A percentile compares a stretch with the other conserved stretches of the same genome.
Conservation (phyloP, 1,140 invertebrate species). For the Glomeris maerens region DNA sequence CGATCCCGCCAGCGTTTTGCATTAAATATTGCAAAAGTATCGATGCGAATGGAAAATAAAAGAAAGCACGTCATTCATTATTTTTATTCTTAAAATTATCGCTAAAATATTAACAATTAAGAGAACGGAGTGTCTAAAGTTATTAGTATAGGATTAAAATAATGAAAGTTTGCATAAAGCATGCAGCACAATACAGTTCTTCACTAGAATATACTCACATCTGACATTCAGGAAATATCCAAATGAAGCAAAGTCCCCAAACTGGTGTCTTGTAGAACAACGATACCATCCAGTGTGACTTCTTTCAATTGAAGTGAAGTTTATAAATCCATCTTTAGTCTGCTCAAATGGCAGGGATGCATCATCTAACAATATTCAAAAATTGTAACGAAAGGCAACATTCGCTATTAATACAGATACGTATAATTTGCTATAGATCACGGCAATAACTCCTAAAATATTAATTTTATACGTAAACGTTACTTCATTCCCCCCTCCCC, state of each 20-base stretch:
- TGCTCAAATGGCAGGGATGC: slow-evolving; percentile 43
- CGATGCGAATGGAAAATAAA: background rate
- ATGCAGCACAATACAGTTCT: too few species aligned
- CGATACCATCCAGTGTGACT: slow-evolving; percentile 78
- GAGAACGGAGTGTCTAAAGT: too few species aligned
- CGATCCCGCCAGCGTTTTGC: too few species aligned
- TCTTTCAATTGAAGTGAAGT: slow-evolving; percentile 57
- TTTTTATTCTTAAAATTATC: slow-evolving; percentile 5
- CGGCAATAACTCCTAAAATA: background rate
- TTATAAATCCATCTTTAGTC: slow-evolving; percentile 58
- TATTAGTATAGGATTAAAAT: too few species aligned
- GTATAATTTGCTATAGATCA: background rate
- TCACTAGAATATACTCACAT: slow-evolving; percentile 54
- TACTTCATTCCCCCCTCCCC: background rate
- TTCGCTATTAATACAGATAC: background rate
- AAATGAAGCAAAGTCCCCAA: slow-evolving; percentile 69
- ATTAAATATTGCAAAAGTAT: background rate
- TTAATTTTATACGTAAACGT: background rate
- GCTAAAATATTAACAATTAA: background rate
- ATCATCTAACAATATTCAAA: slow-evolving; percentile 36
- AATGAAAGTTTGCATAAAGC: too few species aligned
- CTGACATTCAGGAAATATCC: slow-evolving; percentile 75
- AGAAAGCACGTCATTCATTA: background rate
- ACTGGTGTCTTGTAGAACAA: slow-evolving; percentile 62
- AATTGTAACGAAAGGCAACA: background rate